Evolutionary conservation across 2,888 invertebrate species (phyloP).

Genomic region (Exephanes ischioxanthus): DNA sequence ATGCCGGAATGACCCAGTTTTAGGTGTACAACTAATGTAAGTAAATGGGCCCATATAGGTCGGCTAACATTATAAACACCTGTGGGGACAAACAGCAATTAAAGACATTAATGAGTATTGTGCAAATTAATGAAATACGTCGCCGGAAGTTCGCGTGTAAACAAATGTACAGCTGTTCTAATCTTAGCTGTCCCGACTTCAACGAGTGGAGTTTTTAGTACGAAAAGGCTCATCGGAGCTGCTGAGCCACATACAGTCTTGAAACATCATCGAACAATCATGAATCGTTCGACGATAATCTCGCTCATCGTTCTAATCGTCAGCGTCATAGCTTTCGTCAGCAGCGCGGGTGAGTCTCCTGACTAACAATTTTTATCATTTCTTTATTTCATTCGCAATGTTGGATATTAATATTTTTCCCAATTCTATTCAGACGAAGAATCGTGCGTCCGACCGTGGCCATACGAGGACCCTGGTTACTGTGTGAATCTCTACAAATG

Average conservation of each 20-base stretch:
- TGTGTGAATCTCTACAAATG: background rate
- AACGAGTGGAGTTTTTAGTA: background rate
- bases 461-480: no score
- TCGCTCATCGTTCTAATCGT: background rate
- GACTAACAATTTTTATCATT: background rate
- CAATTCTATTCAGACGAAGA: background rate
- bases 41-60: no score
- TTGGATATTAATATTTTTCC: background rate
- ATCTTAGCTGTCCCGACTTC: background rate
- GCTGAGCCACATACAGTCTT: background rate
- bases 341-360: background rate
- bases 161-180: no score
- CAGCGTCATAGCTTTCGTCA: background rate
- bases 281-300: background rate
- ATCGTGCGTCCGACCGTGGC: no score
- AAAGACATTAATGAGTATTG: no score
- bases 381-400: background rate
- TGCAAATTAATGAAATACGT: no score
- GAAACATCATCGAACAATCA: background rate
- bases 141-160: no score
- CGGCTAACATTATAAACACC: no score
- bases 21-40: no score
- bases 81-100: no score
- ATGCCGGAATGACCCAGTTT: no score
- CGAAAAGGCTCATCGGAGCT: background rate